Percentiles rank a stretch among this genome's conserved stretches.
These are phyloP conservation scores for Melanargia galathea DNA, from an alignment of 2,888 invertebrate genomes.

Conservation along the genomic window DNA sequence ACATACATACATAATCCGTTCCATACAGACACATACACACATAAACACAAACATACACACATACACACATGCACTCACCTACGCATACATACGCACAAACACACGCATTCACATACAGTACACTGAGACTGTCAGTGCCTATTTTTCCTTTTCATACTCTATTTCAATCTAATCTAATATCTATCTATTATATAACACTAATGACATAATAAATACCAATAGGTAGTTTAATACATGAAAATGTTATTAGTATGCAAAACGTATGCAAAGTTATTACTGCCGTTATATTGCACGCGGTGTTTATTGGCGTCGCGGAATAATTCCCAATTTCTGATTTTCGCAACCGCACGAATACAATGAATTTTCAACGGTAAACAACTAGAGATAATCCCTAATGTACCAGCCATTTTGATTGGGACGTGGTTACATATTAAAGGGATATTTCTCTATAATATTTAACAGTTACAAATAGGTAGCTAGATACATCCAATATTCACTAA, in stretches of 20 bases:
- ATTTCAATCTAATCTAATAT: too few species aligned
- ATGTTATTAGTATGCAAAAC: conserved; percentile 13
- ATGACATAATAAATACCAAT: conserved; percentile 9
- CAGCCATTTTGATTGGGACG: background rate
- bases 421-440: background rate
- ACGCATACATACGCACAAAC: too few species aligned
- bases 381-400: conserved; percentile 3
- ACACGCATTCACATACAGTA: too few species aligned
- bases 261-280: conserved; percentile 18
- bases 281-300: conserved; percentile 20
- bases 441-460: background rate
- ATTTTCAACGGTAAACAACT: conserved; percentile 5
- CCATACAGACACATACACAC: too few species aligned
- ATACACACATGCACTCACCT: too few species aligned
- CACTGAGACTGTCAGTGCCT: background rate
- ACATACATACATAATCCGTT: too few species aligned
- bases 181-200: background rate
- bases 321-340: conserved; percentile 19
- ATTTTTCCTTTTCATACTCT: background rate
- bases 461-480: too few species aligned
- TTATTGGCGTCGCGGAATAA: conserved; percentile 23
- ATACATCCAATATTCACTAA: too few species aligned
- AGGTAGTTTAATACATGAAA: conserved; percentile 10
- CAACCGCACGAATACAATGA: conserved; percentile 6
- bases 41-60: too few species aligned